Evolutionary conservation across 2,888 invertebrate species (phyloP), one percentile per base, ranked within the genome.

Genomic region (Amblyjoppa proteus): DNA sequence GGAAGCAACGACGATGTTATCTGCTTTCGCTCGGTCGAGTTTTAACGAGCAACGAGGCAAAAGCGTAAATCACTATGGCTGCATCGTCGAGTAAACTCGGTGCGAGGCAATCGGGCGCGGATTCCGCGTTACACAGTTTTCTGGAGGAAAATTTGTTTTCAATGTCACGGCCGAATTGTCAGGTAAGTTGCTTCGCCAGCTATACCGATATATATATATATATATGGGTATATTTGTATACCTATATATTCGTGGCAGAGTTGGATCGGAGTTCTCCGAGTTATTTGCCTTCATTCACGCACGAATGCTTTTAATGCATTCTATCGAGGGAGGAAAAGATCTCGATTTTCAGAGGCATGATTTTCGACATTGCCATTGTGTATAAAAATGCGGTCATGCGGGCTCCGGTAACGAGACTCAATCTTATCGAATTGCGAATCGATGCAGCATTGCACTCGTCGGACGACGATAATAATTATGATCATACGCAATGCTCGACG

Each of bases 161-260:
- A 81, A 75, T 90, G 91, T 91, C 88, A 90, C 90, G 90, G 88
- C 84, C 89, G 90, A 91, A 89, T 89, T 89, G 89, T 75, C 82
- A 31, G 66, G 0, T n/a, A 66, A 38, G n/a, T 41, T 68, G 20
- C 38, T n/a, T 20, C 34, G 16, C 9, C 7, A 20, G 25, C 34
- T 58, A 20, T 38, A 77, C 49, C 9, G 20, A 77, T 41, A 34
- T 49, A 45, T 78, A 56, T 25, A 2, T 68, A 53, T 69, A 45
- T 13, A 51, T 34, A 51, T 75, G 20, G 20, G 20, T 20, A 51
- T 38, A 38, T 38, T 38, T 38, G 7, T 38, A 38, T 38, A 9
- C 38, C 38, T 38, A 38, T 38, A 38, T 76, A 20, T 38, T 71
- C 45, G 49, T 25, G 1, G 45, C 13, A 49, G n/a, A 70, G 45